Conservation (phyloP, 2,113 vertebrate genomes). For the Tricholaema leucomelas region DNA sequence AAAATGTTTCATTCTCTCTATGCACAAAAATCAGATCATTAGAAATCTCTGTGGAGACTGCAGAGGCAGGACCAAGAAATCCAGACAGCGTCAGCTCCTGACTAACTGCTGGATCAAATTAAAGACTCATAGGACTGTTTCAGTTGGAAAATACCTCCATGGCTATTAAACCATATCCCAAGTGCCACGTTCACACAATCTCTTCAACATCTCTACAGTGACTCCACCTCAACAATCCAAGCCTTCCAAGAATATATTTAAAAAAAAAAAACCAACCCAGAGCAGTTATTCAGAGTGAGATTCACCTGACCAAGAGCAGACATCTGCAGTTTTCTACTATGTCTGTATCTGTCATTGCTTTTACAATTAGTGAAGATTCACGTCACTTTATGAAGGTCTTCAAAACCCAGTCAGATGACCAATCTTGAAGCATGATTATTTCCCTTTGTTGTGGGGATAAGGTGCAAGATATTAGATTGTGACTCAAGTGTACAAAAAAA, state of each 20-base stretch:
- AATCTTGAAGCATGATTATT: rapidly evolving
- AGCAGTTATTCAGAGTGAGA: neutral
- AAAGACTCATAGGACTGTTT: too few species aligned
- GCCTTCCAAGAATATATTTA: neutral
- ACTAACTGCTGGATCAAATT: neutral
- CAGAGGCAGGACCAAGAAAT: neutral
- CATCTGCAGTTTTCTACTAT: neutral
- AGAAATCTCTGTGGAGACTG: neutral
- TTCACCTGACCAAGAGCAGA: neutral
- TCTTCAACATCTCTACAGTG: too few species aligned
- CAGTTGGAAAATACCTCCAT: too few species aligned
- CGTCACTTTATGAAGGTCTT: neutral
- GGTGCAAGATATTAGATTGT: neutral
- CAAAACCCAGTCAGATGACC: neutral
- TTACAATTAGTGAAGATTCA: neutral
- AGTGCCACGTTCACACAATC: too few species aligned
- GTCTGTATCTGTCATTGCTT: neutral
- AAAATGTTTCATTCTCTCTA: neutral
- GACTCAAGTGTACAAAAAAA: neutral
- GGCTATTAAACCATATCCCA: too few species aligned
- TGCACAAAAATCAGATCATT: neutral
- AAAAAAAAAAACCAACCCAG: neutral
- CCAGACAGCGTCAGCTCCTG: neutral
- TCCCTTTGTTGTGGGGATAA: neutral
- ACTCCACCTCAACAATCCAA: neutral